These are phyloP conservation scores for Laticauda laticaudata DNA, from an alignment of 2,113 vertebrate genomes.

Conservation along the genomic window DNA sequence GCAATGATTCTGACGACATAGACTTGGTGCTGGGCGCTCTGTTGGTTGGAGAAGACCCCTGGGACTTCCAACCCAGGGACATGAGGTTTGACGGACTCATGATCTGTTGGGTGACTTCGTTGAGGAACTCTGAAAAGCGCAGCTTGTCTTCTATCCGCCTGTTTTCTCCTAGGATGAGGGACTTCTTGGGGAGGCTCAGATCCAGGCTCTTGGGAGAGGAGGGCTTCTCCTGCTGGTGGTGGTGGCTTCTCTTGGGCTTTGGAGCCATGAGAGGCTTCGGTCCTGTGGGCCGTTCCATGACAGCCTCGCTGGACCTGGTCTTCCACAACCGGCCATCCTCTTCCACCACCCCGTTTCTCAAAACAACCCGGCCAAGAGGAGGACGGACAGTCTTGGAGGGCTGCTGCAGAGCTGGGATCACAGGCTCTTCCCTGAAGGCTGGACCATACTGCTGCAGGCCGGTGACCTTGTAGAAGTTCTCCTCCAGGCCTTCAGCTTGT, in stretches of 20 bases:
- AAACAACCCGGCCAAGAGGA: conserved; percentile 32
- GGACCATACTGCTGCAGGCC: conserved; percentile 66
- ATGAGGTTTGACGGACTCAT: conserved; percentile 77
- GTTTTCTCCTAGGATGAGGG: not conserved
- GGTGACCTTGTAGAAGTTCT: conserved; percentile 31
- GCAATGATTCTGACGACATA: not conserved
- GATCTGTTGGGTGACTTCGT: conserved; percentile 81
- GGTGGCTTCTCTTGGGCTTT: not conserved
- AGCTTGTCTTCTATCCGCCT: conserved; percentile 71
- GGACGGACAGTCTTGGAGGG: conserved; percentile 33
- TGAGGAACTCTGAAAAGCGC: conserved; percentile 80
- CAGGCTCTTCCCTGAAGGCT: conserved; percentile 39
- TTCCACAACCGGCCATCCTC: conserved; percentile 62
- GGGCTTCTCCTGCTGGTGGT: conserved; percentile 19
- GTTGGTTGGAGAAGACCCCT: conserved; percentile 25
- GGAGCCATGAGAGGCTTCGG: not conserved
- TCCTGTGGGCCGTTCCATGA: conserved; percentile 50
- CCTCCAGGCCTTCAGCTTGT: conserved; percentile 37
- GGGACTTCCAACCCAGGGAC: conserved; percentile 70
- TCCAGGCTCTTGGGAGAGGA: conserved; percentile 35
- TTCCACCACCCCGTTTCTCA: conserved; percentile 40
- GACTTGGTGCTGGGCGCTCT: conserved; percentile 8
- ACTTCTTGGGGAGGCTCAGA: not conserved
- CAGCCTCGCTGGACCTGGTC: conserved; percentile 76
- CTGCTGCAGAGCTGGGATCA: conserved; percentile 51